Conservation (phyloP, 2,113 vertebrate genomes). For the Damaliscus lunatus region DNA sequence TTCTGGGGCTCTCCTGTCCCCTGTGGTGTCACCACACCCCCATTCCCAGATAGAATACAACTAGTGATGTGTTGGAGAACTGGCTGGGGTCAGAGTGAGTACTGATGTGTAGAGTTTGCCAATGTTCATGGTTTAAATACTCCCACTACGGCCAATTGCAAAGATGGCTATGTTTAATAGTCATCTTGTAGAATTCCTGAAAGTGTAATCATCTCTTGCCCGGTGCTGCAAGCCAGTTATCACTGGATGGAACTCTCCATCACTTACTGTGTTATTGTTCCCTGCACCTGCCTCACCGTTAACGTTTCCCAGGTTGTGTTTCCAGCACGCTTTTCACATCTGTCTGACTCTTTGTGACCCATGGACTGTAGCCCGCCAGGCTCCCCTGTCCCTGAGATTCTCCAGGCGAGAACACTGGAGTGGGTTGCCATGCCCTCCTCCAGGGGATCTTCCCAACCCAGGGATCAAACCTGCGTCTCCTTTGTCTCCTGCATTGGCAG, state of each 20-base stretch:
- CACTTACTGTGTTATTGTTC: neutral
- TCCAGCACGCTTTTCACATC: neutral
- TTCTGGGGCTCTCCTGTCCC: neutral
- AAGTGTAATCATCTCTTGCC: neutral
- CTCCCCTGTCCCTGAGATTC: neutral
- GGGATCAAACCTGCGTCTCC: neutral
- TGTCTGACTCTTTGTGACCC: neutral
- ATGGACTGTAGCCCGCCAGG: fast-evolving
- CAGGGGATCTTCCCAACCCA: neutral
- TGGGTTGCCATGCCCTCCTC: neutral
- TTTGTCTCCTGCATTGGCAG: neutral
- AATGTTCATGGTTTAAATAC: neutral
- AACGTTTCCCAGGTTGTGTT: neutral
- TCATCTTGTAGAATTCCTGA: neutral
- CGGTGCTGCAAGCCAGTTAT: neutral
- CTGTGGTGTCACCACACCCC: fast-evolving
- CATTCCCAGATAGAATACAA: neutral
- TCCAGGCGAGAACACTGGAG: neutral
- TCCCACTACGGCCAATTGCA: neutral
- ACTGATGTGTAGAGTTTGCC: neutral
- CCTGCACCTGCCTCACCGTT: neutral
- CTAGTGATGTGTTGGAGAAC: neutral
- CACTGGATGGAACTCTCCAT: neutral
- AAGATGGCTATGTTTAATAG: neutral
- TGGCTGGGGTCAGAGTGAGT: fast-evolving